Conservation (phyloP, 2,797 vertebrate species). For the Lophius americanus region DNA sequence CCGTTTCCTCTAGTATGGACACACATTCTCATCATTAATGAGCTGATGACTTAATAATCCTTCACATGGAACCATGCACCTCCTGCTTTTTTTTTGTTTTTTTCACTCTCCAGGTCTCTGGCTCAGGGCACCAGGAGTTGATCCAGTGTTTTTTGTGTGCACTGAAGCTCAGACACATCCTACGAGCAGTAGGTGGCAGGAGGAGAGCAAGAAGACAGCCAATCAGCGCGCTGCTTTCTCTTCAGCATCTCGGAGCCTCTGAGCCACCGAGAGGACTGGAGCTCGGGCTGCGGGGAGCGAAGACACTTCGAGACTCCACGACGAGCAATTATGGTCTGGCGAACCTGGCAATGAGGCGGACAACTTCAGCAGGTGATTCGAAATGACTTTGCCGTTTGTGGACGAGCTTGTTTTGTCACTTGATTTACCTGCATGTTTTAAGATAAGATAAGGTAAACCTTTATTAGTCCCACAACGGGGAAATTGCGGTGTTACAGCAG, state of each 20-base stretch:
- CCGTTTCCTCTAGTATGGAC: too few species aligned
- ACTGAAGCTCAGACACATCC: conserved; percentile 26
- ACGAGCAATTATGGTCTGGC: conserved; percentile 61
- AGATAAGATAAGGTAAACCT: not conserved
- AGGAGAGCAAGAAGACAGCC: conserved; percentile 63
- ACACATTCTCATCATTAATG: conserved; percentile 10
- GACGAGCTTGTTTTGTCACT: not conserved
- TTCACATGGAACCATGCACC: not conserved
- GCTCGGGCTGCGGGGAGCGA: conserved; percentile 51
- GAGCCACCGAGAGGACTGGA: conserved; percentile 40
- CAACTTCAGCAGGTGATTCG: conserved; percentile 59
- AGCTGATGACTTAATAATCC: not conserved
- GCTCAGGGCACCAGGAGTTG: conserved; percentile 15
- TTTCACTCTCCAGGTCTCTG: conserved; percentile 5
- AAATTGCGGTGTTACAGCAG: too few species aligned
- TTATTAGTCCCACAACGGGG: too few species aligned
- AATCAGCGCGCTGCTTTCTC: conserved; percentile 77
- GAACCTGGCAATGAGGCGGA: conserved; percentile 42
- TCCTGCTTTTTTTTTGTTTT: conserved; percentile 29
- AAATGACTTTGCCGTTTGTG: not conserved
- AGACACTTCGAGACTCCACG: conserved; percentile 31
- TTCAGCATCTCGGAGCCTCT: conserved; percentile 67
- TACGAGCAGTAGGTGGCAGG: conserved; percentile 6
- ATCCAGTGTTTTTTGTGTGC: conserved; percentile 18
- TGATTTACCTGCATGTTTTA: conserved; percentile 9